Evolutionary conservation across 2,797 vertebrate species (phyloP).

Genomic region (Euthynnus affinis): DNA sequence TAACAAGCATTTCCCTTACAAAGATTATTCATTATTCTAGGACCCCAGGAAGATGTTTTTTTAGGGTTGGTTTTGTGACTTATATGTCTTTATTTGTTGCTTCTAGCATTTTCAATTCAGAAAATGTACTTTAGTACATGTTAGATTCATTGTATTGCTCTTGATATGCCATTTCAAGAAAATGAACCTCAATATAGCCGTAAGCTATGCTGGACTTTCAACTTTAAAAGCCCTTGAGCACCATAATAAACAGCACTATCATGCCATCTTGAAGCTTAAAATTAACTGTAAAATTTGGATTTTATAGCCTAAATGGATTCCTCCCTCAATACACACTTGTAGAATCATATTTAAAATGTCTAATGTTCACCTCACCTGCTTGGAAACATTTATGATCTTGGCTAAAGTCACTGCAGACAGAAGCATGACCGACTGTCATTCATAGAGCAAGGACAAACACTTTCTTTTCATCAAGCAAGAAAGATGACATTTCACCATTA

Average conservation of each 20-base stretch:
- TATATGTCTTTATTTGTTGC: not conserved
- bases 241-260: not conserved
- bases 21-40: not conserved
- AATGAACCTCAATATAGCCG: not conserved
- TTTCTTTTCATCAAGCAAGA: constrained; percentile 11
- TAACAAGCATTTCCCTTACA: not conserved
- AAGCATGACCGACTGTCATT: not conserved
- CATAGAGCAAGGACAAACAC: not conserved
- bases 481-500: constrained; percentile 12
- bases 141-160: not conserved
- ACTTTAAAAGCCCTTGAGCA: not conserved
- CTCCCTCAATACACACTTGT: not conserved
- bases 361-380: not conserved
- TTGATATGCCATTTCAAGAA: not conserved
- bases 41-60: not conserved
- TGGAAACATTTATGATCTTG: constrained; percentile 1
- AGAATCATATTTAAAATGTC: not conserved
- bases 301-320: not conserved
- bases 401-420: not conserved
- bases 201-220: too few species aligned
- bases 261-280: not conserved
- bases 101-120: not conserved
- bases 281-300: not conserved
- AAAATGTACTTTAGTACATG: not conserved
- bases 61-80: not conserved